These are phyloP conservation scores for Hypotaenidia philippensis DNA, from an alignment of 2,797 vertebrate species.

Conservation along the genomic window DNA sequence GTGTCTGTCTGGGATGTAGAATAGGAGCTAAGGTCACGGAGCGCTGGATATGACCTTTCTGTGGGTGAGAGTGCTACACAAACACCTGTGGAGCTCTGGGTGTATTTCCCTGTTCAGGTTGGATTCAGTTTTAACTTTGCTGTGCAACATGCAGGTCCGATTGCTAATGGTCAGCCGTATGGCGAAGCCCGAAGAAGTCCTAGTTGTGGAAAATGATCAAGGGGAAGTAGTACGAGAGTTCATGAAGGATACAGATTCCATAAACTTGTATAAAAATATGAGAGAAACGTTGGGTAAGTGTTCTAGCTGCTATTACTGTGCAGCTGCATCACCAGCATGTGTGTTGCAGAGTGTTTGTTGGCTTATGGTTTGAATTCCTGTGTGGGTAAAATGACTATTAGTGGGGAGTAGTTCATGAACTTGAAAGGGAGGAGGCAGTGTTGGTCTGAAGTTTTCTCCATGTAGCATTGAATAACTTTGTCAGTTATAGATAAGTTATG, in stretches of 20 bases:
- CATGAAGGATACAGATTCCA: conserved; percentile 99
- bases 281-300: conserved; percentile 94
- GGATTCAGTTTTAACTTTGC: not conserved
- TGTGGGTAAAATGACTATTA: not conserved
- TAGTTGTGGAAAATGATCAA: conserved; percentile 99
- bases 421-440: not conserved
- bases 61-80: not conserved
- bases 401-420: not conserved
- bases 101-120: not conserved
- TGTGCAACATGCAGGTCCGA: conserved; percentile 83
- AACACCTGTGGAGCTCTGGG: fast-evolving
- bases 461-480: not conserved
- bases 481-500: not conserved
- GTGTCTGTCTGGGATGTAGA: fast-evolving
- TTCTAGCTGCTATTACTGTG: not conserved
- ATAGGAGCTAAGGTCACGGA: not conserved
- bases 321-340: not conserved
- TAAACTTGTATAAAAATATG: conserved; percentile 99
- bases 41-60: fast-evolving
- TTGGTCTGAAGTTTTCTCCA: not conserved
- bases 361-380: not conserved
- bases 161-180: conserved; percentile 98
- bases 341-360: not conserved
- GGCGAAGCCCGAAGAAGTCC: conserved; percentile 97
- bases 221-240: conserved; percentile 98